phyloP scores from a whole-genome alignment of 2,888 invertebrate genomes.

The Patella depressa region DNA sequence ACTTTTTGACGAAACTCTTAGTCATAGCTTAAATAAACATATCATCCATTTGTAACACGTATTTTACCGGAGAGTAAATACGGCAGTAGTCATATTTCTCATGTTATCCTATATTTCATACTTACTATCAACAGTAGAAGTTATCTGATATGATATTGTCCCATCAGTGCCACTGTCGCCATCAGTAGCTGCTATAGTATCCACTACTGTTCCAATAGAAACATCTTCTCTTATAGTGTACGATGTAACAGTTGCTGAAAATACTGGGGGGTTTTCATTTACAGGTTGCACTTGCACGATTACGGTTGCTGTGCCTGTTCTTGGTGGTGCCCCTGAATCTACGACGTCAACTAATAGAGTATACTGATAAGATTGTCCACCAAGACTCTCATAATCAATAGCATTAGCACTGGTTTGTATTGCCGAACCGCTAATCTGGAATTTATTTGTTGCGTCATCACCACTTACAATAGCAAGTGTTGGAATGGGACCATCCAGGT shows the following conservation, averaged over 20 bases:
- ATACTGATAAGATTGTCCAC: neutral
- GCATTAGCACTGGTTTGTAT: conserved; percentile 39
- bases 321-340: conserved; percentile 11
- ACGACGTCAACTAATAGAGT: conserved; percentile 16
- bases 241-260: conserved; percentile 26
- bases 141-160: conserved; percentile 27
- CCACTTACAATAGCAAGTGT: conserved; percentile 38
- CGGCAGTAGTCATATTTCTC: too few species aligned
- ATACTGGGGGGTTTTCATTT: conserved; percentile 29
- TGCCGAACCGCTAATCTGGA: conserved; percentile 20
- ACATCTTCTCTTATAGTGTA: conserved; percentile 35
- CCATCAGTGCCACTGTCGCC: conserved; percentile 40
- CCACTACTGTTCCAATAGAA: conserved; percentile 27
- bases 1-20: too few species aligned
- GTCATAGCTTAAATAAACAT: too few species aligned
- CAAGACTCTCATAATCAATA: conserved; percentile 45
- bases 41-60: too few species aligned
- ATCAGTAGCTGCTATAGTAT: conserved; percentile 39
- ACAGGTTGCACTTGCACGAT: conserved; percentile 8
- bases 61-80: too few species aligned
- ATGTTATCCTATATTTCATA: neutral
- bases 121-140: conserved; percentile 21
- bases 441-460: conserved; percentile 40
- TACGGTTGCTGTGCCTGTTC: conserved; percentile 16
- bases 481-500: conserved; percentile 42